phyloP scores from a whole-genome alignment of 2,113 vertebrate species.

The Apus apus region DNA sequence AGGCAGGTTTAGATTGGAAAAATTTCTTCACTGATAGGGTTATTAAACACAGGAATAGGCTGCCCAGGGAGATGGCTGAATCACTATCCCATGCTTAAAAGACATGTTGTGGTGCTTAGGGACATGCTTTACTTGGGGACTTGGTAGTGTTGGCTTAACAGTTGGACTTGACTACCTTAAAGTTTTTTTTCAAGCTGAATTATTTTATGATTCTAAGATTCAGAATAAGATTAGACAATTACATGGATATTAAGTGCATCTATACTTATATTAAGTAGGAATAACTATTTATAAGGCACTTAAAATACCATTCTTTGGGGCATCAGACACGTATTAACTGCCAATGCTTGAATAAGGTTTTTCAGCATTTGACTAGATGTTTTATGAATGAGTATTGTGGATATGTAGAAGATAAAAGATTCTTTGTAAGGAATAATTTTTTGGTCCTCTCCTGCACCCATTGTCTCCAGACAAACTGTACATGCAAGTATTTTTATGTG shows the following conservation, averaged over 20 bases:
- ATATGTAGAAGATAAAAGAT: fast-evolving
- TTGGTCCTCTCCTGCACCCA: neutral
- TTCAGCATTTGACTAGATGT: neutral
- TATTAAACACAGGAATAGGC: no score
- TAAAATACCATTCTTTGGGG: neutral
- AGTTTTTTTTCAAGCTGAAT: no score
- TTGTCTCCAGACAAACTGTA: neutral
- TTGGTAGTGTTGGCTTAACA: no score
- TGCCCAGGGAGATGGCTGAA: no score
- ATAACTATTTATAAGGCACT: neutral
- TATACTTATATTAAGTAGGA: neutral
- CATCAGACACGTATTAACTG: neutral
- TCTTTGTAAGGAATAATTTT: neutral
- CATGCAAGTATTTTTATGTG: neutral
- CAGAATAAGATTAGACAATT: neutral
- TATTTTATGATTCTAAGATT: neutral
- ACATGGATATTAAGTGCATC: neutral
- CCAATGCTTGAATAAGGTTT: neutral
- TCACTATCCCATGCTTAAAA: no score
- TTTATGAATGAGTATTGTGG: neutral
- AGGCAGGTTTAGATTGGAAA: no score
- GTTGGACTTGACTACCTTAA: no score
- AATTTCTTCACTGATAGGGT: no score
- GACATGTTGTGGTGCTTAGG: no score
- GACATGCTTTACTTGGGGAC: no score